Evolutionary conservation across 2,113 vertebrate species (phyloP).

Genomic region (Notarius quadriscutis): DNA sequence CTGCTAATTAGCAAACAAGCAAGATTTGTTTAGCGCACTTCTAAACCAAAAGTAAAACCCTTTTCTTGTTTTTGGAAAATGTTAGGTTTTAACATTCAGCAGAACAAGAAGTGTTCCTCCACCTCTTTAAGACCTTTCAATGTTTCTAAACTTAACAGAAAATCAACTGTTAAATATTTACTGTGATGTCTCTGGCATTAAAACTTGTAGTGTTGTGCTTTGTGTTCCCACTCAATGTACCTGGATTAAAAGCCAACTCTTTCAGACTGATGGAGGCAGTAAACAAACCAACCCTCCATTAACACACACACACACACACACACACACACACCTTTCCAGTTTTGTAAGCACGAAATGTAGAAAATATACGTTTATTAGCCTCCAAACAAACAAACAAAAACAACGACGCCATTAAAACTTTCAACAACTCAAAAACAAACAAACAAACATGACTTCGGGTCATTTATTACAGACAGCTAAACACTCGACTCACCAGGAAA

Average conservation of each 20-base stretch:
- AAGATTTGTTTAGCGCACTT: too few relatives aligned
- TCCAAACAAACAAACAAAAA: neutral
- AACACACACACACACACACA: neutral
- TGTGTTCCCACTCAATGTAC: neutral
- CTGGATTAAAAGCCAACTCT: neutral
- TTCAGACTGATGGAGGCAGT: neutral
- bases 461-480: neutral
- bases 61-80: too few relatives aligned
- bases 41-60: too few relatives aligned
- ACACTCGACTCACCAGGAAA: slow-evolving; percentile 5
- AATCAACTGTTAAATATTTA: too few relatives aligned
- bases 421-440: neutral
- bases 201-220: neutral
- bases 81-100: too few relatives aligned
- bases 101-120: too few relatives aligned
- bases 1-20: too few relatives aligned
- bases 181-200: too few relatives aligned
- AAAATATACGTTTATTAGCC: neutral
- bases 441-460: slow-evolving; percentile 1
- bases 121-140: too few relatives aligned
- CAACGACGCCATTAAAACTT: slow-evolving; percentile 16
- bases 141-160: too few relatives aligned
- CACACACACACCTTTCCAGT: too few relatives aligned
- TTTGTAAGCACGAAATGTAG: neutral
- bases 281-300: neutral